Percentiles rank a stretch among this genome's conserved stretches.
Evolutionary conservation across 2,888 invertebrate genomes (phyloP).

Genomic region (Cryptus armator): DNA sequence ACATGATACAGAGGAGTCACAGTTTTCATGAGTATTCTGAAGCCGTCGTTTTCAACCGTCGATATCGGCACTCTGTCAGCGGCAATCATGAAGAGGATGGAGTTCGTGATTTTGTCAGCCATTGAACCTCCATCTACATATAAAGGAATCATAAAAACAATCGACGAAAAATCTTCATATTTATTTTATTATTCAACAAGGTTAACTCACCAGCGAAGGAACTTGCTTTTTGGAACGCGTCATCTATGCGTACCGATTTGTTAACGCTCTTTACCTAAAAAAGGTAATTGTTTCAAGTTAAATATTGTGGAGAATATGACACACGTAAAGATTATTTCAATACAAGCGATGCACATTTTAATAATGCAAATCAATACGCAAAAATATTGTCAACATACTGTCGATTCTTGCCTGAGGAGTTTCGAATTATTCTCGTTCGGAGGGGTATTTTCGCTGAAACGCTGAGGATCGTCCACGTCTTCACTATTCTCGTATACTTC

Average conservation of each 20-base stretch:
- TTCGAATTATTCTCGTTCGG: not conserved
- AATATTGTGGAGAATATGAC: not conserved
- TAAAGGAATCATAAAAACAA: not conserved
- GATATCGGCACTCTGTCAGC: slow-evolving; percentile 65
- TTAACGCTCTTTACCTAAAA: not conserved
- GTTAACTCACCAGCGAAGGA: slow-evolving; percentile 33
- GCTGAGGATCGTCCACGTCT: slow-evolving; percentile 1
- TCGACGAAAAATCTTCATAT: not conserved
- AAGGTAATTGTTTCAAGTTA: not conserved
- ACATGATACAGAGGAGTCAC: slow-evolving; percentile 65
- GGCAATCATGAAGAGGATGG: slow-evolving; percentile 70
- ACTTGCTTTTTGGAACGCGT: slow-evolving; percentile 27
- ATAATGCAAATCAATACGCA: too few relatives aligned
- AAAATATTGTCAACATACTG: not conserved
- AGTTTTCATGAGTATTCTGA: slow-evolving; percentile 68
- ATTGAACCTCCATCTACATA: slow-evolving; percentile 59
- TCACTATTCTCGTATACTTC: not conserved
- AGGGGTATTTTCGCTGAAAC: not conserved
- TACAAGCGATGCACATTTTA: not conserved
- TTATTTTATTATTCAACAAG: not conserved
- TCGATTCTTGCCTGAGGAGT: not conserved
- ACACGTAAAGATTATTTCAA: not conserved
- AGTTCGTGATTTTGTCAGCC: slow-evolving; percentile 65
- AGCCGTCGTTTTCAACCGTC: slow-evolving; percentile 69
- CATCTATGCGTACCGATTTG: slow-evolving; percentile 22